phyloP scores from a whole-genome alignment of 2,797 vertebrate species.

The Saguinus oedipus region DNA sequence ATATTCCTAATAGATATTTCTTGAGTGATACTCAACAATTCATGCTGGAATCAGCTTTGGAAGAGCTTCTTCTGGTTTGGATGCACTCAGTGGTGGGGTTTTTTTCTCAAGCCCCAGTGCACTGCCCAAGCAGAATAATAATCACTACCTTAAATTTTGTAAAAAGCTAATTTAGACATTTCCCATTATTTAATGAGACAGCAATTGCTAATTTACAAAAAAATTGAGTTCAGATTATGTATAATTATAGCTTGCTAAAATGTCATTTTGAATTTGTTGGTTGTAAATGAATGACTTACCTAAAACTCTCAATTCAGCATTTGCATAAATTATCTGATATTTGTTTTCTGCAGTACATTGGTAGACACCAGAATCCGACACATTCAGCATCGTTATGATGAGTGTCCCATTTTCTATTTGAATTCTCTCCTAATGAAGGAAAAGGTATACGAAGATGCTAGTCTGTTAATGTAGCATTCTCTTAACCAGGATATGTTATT shows the following conservation, averaged over 20 bases:
- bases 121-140: not conserved
- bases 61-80: not conserved
- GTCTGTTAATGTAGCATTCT: not conserved
- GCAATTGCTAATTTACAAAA: not conserved
- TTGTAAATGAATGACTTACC: conserved; percentile 80
- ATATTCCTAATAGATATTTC: not conserved
- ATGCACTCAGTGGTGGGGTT: accelerated
- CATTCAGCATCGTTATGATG: conserved; percentile 79
- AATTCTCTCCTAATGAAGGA: conserved; percentile 82
- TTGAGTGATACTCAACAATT: not conserved
- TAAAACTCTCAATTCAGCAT: conserved; percentile 83
- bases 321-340: conserved; percentile 82
- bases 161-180: not conserved
- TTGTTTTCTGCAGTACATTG: conserved; percentile 85
- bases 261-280: not conserved
- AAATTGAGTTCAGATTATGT: not conserved
- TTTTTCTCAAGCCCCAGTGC: too few species aligned
- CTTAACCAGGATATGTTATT: not conserved
- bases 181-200: not conserved
- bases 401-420: conserved; percentile 85
- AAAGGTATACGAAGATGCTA: not conserved
- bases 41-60: not conserved
- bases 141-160: not conserved
- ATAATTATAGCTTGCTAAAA: not conserved
- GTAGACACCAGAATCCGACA: conserved; percentile 85